A percentile compares a stretch with the other conserved stretches of the same genome.
These are phyloP conservation scores for Daphoenositta chrysoptera DNA, from an alignment of 2,113 vertebrate species.

Conservation along the genomic window DNA sequence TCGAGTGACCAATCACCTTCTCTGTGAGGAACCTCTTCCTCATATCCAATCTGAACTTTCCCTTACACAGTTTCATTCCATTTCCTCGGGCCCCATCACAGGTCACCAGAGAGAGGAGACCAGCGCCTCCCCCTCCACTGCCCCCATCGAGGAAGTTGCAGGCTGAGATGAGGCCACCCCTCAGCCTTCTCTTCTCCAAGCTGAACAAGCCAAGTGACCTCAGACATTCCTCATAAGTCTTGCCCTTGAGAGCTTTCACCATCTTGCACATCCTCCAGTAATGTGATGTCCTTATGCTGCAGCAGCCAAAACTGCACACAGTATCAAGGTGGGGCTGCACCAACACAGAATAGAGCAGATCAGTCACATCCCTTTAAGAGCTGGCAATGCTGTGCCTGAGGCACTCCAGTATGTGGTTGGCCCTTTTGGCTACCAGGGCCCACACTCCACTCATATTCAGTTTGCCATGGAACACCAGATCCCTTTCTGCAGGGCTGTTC, in stretches of 20 bases:
- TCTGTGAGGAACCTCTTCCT: neutral
- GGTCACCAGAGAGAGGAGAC: neutral
- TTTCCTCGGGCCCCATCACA: neutral
- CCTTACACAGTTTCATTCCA: neutral
- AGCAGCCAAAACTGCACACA: neutral
- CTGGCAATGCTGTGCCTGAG: neutral
- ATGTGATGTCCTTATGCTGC: neutral
- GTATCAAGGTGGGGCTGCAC: too few species aligned
- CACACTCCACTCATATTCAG: neutral
- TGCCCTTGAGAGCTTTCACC: neutral
- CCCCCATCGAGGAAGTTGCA: neutral
- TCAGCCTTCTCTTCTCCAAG: neutral
- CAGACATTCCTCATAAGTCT: neutral
- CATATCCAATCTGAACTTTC: neutral
- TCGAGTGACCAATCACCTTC: neutral
- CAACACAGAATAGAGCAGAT: too few species aligned
- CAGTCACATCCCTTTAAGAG: too few species aligned
- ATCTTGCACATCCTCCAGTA: neutral
- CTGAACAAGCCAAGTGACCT: neutral
- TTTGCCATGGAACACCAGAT: neutral
- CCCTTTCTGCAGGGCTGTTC: neutral
- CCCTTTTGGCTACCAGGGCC: neutral
- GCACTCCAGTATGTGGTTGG: neutral
- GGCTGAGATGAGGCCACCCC: neutral
- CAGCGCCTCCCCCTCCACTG: neutral